A percentile compares a stretch with the other conserved stretches of the same genome.
Conservation (phyloP, 2,888 invertebrate genomes). For the Chesias legatella region DNA sequence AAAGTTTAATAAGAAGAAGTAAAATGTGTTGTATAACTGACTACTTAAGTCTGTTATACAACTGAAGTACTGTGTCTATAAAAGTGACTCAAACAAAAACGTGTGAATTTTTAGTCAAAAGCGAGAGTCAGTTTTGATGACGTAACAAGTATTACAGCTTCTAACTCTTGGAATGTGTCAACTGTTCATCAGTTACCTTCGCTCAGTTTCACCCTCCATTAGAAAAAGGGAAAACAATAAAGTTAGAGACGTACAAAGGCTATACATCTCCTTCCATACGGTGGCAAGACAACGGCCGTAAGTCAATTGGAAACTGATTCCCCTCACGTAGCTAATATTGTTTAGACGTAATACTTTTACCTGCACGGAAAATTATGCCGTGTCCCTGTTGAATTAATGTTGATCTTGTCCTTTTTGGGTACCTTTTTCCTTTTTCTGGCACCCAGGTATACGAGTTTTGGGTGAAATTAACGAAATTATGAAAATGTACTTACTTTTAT, state of each 20-base stretch:
- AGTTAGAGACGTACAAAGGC: slow-evolving; percentile 26
- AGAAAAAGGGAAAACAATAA: slow-evolving; percentile 33
- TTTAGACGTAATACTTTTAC: slow-evolving; percentile 67
- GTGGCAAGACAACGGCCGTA: slow-evolving; percentile 31
- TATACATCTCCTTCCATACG: slow-evolving; percentile 30
- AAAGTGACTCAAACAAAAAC: no score
- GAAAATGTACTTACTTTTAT: no score
- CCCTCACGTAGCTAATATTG: slow-evolving; percentile 64
- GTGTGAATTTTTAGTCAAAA: no score
- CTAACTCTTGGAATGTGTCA: slow-evolving; percentile 1
- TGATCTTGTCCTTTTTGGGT: slow-evolving; percentile 33
- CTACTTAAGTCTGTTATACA: no score
- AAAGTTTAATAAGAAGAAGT: no score
- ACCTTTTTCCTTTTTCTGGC: no score
- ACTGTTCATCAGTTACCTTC: slow-evolving; percentile 1
- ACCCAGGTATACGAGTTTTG: no score
- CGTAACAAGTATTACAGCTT: no score
- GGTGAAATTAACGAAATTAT: no score
- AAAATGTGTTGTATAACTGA: no score
- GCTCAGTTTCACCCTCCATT: slow-evolving; percentile 25
- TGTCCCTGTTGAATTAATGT: slow-evolving; percentile 58
- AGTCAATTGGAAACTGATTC: slow-evolving; percentile 57
- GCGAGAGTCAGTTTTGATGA: no score
- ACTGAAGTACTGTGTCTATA: no score
- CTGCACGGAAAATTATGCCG: slow-evolving; percentile 59